A percentile compares a stretch with the other conserved stretches of the same genome.
Conservation (phyloP, 2,113 vertebrate genomes). For the Sinocyclocheilus anophthalmus region DNA sequence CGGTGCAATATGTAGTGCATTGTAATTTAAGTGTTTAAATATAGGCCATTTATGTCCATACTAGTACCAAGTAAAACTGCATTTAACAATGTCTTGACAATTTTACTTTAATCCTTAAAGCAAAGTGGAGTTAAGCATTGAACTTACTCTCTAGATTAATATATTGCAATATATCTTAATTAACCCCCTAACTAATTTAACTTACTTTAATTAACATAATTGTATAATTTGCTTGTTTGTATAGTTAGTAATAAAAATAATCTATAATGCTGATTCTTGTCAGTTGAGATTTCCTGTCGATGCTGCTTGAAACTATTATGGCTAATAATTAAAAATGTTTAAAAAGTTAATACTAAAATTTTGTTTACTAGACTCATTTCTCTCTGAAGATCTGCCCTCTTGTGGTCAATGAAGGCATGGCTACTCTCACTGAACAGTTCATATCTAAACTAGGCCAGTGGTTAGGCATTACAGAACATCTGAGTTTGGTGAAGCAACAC, state of each 20-base stretch:
- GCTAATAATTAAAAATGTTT: too few relatives aligned
- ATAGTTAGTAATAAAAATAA: background rate
- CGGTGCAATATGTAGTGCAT: background rate
- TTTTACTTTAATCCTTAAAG: background rate
- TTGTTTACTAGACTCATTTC: background rate
- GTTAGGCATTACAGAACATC: background rate
- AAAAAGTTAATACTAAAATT: background rate
- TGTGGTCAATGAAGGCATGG: background rate
- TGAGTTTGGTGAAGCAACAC: background rate
- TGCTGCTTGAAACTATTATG: too few relatives aligned
- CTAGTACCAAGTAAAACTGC: background rate
- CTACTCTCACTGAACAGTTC: background rate
- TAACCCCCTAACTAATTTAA: too few relatives aligned
- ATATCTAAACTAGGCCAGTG: background rate
- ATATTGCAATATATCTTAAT: too few relatives aligned
- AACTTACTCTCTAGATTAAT: too few relatives aligned
- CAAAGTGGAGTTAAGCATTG: background rate
- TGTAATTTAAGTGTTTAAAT: background rate
- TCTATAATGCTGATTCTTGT: too few relatives aligned
- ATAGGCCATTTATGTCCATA: background rate
- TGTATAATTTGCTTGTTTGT: background rate
- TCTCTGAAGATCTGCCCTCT: background rate
- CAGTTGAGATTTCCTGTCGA: background rate
- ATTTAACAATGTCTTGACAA: background rate
- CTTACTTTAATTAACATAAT: too few relatives aligned